These are phyloP conservation scores for Steinernema scapterisci DNA, from an alignment of 2,888 invertebrate species.

Conservation along the genomic window DNA sequence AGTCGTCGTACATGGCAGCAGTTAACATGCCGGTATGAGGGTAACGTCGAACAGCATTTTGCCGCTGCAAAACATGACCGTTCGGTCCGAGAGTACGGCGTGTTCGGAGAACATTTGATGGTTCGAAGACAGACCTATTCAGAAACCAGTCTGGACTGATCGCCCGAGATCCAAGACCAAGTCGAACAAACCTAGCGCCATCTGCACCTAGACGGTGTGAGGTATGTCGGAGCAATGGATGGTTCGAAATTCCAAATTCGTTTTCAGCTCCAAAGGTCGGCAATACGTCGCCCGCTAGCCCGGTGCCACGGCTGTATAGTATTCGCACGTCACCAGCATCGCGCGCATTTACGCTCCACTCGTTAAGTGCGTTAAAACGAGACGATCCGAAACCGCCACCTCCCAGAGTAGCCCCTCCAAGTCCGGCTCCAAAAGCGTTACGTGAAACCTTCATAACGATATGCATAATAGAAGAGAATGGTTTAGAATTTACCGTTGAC, in stretches of 20 bases:
- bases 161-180: background rate
- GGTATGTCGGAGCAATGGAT: no score
- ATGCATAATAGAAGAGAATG: no score
- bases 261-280: background rate
- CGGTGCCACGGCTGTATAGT: background rate
- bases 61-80: background rate
- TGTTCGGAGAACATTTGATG: background rate
- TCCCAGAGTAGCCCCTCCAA: background rate
- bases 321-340: background rate
- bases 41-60: constrained; percentile 25
- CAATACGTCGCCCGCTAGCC: background rate
- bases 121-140: background rate
- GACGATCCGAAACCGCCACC: no score
- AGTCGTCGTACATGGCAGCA: background rate
- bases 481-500: no score
- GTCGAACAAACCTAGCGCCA: background rate
- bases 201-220: background rate
- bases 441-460: background rate
- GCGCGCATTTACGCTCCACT: no score
- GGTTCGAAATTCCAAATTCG: no score
- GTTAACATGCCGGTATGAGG: background rate
- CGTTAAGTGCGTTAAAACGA: no score
- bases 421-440: background rate
- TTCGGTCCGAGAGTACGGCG: background rate
- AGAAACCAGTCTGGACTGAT: background rate